Conservation (phyloP, 1,140 invertebrate species). For the Drosophila tani region DNA sequence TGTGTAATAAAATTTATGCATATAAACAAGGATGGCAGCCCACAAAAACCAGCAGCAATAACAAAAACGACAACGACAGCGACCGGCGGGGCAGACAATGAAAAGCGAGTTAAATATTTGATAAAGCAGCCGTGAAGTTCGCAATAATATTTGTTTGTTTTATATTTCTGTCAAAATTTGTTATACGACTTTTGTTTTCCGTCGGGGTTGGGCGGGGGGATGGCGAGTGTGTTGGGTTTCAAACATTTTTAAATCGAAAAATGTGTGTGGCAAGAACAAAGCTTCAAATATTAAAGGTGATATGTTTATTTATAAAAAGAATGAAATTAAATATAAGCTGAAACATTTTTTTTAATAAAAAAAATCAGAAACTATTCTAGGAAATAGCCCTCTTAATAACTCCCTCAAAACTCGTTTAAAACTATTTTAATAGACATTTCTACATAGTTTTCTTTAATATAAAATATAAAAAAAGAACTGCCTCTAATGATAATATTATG, state of each 20-base stretch:
- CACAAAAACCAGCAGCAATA: conserved; percentile 28
- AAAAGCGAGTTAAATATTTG: conserved; percentile 78
- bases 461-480: neutral
- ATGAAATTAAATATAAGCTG: no score
- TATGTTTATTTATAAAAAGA: no score
- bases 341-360: no score
- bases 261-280: neutral
- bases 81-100: conserved; percentile 55
- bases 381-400: no score
- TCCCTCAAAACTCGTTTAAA: no score
- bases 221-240: neutral
- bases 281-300: conserved; percentile 4
- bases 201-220: neutral
- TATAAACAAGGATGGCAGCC: conserved; percentile 52
- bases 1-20: conserved; percentile 81
- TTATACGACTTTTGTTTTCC: conserved; percentile 28
- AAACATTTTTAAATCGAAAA: conserved; percentile 3
- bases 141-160: conserved; percentile 33
- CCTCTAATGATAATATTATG: no score
- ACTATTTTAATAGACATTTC: neutral
- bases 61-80: conserved; percentile 14
- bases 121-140: conserved; percentile 66
- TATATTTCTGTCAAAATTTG: conserved; percentile 47
- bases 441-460: neutral
- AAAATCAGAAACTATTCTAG: no score